Conservation (phyloP, 2,888 invertebrate species). For the Drymonia ruficornis region DNA sequence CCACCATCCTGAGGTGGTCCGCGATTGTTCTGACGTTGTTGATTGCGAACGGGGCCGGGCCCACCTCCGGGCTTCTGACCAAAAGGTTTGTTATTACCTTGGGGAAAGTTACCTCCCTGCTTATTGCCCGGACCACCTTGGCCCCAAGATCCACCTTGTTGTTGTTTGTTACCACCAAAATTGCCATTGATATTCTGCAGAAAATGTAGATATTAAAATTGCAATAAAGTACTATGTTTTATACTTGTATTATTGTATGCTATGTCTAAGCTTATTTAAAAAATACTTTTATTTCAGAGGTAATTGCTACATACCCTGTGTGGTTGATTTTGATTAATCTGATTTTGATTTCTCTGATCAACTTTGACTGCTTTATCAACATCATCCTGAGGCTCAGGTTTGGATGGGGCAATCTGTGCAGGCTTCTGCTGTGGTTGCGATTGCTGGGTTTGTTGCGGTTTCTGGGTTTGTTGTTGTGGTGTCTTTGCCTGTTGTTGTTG, state of each 20-base stretch:
- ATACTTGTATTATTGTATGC: not conserved
- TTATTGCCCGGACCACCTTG: slow-evolving; percentile 58
- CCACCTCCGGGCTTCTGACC: slow-evolving; percentile 46
- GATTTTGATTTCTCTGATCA: slow-evolving; percentile 40
- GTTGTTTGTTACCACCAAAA: slow-evolving; percentile 65
- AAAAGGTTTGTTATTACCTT: slow-evolving; percentile 43
- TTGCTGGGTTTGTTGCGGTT: slow-evolving; percentile 35
- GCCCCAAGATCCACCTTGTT: slow-evolving; percentile 50
- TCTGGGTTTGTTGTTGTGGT: slow-evolving; percentile 31
- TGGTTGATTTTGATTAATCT: slow-evolving; percentile 27
- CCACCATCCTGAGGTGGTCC: slow-evolving; percentile 56
- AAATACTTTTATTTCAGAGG: too few species aligned
- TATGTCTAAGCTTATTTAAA: too few species aligned
- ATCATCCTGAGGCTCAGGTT: slow-evolving; percentile 55
- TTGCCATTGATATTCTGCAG: slow-evolving; percentile 71
- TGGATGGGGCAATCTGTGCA: slow-evolving; percentile 41
- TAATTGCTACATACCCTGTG: slow-evolving; percentile 35
- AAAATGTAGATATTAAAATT: slow-evolving; percentile 19
- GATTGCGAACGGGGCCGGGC: slow-evolving; percentile 53
- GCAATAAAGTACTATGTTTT: not conserved
- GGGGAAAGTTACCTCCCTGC: slow-evolving; percentile 46
- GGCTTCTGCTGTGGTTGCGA: slow-evolving; percentile 45
- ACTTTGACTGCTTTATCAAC: slow-evolving; percentile 60
- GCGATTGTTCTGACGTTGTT: slow-evolving; percentile 51
- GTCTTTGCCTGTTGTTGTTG: slow-evolving; percentile 36